phyloP scores from a whole-genome alignment of 2,113 vertebrate genomes.

The Psilopogon haemacephalus region DNA sequence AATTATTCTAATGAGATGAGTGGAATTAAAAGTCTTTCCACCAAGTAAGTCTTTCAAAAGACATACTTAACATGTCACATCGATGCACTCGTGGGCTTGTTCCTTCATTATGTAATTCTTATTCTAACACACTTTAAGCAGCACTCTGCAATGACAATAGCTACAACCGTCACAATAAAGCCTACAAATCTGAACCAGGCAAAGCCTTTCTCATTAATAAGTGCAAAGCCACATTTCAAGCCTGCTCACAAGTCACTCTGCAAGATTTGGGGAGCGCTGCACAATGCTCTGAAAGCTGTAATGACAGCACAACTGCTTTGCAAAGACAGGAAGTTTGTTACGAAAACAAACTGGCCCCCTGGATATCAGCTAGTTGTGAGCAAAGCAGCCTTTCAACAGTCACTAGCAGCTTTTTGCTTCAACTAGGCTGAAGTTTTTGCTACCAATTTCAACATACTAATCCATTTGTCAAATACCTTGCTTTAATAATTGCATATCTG shows the following conservation, averaged over 20 bases:
- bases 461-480: neutral
- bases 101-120: conserved; percentile 55
- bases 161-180: conserved; percentile 47
- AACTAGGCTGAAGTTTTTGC: neutral
- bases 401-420: neutral
- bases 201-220: conserved; percentile 31
- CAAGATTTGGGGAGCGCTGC: conserved; percentile 45
- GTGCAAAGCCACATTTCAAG: conserved; percentile 59
- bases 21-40: neutral
- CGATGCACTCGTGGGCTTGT: conserved; percentile 4
- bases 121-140: conserved; percentile 36
- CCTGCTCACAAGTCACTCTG: conserved; percentile 28
- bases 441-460: neutral
- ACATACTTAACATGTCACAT: conserved; percentile 6
- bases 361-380: conserved; percentile 60
- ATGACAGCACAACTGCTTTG: conserved; percentile 69
- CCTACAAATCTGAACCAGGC: conserved; percentile 47
- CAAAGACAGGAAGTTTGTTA: conserved; percentile 75
- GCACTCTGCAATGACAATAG: conserved; percentile 34
- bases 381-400: conserved; percentile 56
- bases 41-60: neutral
- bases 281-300: conserved; percentile 65
- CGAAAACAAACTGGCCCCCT: conserved; percentile 68
- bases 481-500: neutral
- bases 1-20: neutral